Evolutionary conservation across 2,888 invertebrate genomes (phyloP).

Genomic region (Stenchaetothrips biformis): DNA sequence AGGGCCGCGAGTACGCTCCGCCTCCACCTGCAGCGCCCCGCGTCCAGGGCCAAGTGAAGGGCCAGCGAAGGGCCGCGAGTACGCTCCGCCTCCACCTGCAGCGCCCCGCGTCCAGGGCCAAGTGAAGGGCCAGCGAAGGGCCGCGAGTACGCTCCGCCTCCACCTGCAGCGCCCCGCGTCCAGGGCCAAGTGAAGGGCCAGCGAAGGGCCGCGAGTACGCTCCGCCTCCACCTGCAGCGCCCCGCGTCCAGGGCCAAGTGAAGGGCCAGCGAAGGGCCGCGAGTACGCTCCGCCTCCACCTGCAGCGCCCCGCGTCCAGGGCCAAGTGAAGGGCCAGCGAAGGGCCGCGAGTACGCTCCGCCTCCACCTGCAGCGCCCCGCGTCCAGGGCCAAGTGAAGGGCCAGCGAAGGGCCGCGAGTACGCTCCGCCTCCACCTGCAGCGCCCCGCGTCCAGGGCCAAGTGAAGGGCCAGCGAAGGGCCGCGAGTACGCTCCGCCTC

Average conservation of each 20-base stretch:
- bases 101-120: background rate
- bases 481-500: background rate
- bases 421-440: background rate
- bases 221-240: too few species aligned
- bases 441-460: background rate
- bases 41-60: background rate
- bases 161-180: background rate
- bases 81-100: background rate
- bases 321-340: background rate
- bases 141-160: background rate
- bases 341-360: background rate
- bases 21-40: background rate
- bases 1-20: background rate
- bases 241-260: background rate
- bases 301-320: background rate
- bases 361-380: too few species aligned
- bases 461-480: background rate
- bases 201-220: background rate
- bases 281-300: background rate
- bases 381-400: background rate
- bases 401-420: background rate
- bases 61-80: background rate
- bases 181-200: background rate
- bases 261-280: background rate
- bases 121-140: background rate